A percentile compares a stretch with the other conserved stretches of the same genome.
Evolutionary conservation across 35 echinoderm and acorn worm species (phyloP).

Genomic region (Ptychodera flava): DNA sequence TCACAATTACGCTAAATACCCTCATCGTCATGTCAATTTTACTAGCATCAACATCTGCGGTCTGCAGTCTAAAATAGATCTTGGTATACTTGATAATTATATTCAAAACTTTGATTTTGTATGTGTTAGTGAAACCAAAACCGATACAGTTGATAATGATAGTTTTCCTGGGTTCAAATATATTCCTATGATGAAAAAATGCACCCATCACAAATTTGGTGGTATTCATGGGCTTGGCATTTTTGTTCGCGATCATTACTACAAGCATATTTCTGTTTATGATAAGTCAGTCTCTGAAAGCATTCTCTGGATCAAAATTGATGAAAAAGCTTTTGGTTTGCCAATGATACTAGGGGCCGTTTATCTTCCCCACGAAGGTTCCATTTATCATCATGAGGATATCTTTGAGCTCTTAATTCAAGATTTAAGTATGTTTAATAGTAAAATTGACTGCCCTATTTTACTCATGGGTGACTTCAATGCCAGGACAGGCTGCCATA

Average conservation of each 20-base stretch:
- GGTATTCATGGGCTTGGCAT: conserved; percentile 23
- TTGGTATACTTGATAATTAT: conserved; percentile 15
- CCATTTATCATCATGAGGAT: no score
- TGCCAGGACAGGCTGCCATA: no score
- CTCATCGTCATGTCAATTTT: background rate
- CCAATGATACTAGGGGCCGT: background rate
- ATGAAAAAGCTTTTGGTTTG: background rate
- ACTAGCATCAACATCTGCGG: conserved; percentile 16
- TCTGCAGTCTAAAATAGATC: conserved; percentile 4
- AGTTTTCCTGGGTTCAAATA: conserved; percentile 17
- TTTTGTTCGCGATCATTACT: conserved; percentile 3
- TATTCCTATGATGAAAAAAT: background rate
- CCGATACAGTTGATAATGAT: background rate
- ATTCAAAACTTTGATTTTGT: conserved; percentile 11
- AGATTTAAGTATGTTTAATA: no score
- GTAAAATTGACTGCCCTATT: no score
- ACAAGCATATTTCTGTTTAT: background rate
- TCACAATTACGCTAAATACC: no score
- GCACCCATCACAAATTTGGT: background rate
- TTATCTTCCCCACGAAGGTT: conserved; percentile 15
- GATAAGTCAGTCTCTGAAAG: conserved; percentile 1
- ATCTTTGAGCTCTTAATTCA: no score
- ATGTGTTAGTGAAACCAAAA: conserved; percentile 29
- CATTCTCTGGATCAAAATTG: conserved; percentile 4
- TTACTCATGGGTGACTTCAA: no score